Percentiles rank a stretch among this genome's conserved stretches.
Conservation (phyloP, 2,113 vertebrate species). For the Lontra canadensis region DNA sequence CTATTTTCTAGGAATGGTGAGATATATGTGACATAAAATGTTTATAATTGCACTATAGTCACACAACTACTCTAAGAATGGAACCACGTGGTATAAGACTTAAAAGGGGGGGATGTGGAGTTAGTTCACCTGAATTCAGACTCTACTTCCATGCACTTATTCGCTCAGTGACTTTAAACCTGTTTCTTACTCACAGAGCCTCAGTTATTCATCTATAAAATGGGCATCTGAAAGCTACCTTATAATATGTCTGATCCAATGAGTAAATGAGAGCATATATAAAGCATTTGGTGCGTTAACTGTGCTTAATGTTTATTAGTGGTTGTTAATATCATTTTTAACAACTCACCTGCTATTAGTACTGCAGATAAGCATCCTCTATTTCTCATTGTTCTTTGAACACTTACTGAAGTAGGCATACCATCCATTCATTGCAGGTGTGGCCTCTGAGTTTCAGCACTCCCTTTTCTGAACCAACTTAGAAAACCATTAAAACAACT, state of each 20-base stretch:
- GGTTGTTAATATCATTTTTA: neutral
- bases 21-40: accelerated
- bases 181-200: neutral
- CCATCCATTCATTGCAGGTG: neutral
- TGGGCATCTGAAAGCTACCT: neutral
- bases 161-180: neutral
- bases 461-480: neutral
- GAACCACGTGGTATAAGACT: neutral
- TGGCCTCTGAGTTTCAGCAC: neutral
- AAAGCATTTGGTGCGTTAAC: neutral
- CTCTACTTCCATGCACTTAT: neutral
- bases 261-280: too few species aligned
- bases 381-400: neutral
- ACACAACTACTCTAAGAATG: neutral
- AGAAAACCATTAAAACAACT: neutral
- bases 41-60: neutral
- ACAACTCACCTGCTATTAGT: neutral
- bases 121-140: neutral
- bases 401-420: neutral
- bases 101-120: neutral
- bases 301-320: neutral
- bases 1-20: neutral
- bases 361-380: neutral
- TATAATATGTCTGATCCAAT: too few species aligned
- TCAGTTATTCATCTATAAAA: neutral